Evolutionary conservation across 2,888 invertebrate genomes (phyloP).

Genomic region (Eupelmus urozonus): DNA sequence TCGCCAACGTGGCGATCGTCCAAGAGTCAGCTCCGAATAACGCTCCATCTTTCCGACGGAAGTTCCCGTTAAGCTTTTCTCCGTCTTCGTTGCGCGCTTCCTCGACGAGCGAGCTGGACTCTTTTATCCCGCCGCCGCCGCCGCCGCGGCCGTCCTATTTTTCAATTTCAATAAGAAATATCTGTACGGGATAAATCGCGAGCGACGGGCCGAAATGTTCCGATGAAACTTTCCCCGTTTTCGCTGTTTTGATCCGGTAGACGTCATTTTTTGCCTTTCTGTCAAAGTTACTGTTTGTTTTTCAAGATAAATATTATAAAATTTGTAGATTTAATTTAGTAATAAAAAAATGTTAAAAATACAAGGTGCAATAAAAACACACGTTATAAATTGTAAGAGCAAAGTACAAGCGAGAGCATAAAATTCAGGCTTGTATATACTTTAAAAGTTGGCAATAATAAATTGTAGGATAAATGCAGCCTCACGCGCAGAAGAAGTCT

Average conservation of each 20-base stretch:
- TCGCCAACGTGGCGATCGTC: conserved; percentile 53
- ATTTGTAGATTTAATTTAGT: no score
- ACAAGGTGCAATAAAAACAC: no score
- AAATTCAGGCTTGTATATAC: background rate
- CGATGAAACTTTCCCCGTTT: background rate
- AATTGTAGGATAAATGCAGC: conserved; percentile 34
- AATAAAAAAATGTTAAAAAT: no score
- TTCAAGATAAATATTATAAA: no score
- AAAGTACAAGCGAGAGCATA: no score
- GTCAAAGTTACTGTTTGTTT: no score
- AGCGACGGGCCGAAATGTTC: background rate
- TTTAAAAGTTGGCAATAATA: conserved; percentile 37
- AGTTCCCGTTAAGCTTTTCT: conserved; percentile 48
- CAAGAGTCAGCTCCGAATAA: conserved; percentile 48
- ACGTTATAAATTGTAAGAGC: background rate
- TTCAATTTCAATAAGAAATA: conserved; percentile 43
- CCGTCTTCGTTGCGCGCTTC: background rate
- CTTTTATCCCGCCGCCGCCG: background rate
- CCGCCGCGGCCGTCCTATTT: conserved; percentile 3
- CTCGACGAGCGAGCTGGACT: background rate
- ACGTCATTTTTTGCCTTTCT: background rate
- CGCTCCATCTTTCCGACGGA: conserved; percentile 49
- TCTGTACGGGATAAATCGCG: background rate
- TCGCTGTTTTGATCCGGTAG: no score
- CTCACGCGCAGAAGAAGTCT: conserved; percentile 38